Base-by-base conservation (phyloP, 1,140 invertebrate genomes). In the Heterodera carotae region DNA sequence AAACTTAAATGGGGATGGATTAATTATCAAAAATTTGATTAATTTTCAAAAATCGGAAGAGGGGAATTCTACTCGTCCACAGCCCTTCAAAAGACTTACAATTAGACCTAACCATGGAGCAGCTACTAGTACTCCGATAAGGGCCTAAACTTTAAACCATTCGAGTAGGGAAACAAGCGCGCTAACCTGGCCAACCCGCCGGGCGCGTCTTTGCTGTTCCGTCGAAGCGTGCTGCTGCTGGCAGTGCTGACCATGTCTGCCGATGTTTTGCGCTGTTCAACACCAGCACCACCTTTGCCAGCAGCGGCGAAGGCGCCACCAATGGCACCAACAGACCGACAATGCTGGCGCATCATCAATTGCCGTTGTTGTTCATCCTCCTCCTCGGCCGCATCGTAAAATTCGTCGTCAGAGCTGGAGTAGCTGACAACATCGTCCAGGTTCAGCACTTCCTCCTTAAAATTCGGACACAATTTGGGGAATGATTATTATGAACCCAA, bases 401-500 rank as follows among this genome's bases (percentile, higher is more conserved):
- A 85, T 69, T 85, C 84, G 66, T 85, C 84, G 59, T 84, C 83
- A 34, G 80, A 83, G 60, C 83, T 85, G 36, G 84, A 85, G 56
- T 85, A 86, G 33, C 82, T 80, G 39, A 85, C 66, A 18, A 68
- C 59, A 7, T 76, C 75, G 43, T 77, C 59, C 39, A 77, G 39
- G 34, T 22, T 77, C 22, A 77, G 71, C 59, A 56, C 56, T 15
- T 77, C 53, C 73, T 76, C n/a, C n/a, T n/a, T n/a, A n/a, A n/a
- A n/a, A n/a, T n/a, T n/a, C n/a, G 67, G 12, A 8, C 48, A 36
- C n/a, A n/a, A n/a, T n/a, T n/a, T n/a, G n/a, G n/a, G n/a, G n/a
- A 71, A 56, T 33, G 10, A 72, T 59, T n/a, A 59, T 25, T 2
- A 31, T 72, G 10, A 60, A 18, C 31, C 10, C 12, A 73, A 27